These are phyloP conservation scores for Antheraea pernyi DNA, from an alignment of 1,140 invertebrate species.

Conservation along the genomic window DNA sequence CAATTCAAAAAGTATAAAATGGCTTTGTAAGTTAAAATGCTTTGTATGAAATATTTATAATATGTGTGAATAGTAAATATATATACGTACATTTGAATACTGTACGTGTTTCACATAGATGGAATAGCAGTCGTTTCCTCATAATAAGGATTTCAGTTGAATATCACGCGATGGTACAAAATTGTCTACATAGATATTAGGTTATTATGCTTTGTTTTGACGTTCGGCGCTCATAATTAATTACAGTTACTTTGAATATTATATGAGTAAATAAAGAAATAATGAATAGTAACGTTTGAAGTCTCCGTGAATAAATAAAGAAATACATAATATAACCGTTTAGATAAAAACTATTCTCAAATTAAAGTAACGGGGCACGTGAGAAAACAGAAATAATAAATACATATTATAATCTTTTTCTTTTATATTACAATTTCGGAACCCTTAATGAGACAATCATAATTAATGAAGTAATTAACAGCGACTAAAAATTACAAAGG, in stretches of 20 bases:
- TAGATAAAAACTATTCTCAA: background rate
- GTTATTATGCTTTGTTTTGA: background rate
- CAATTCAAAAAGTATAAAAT: too few species aligned
- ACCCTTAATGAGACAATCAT: background rate
- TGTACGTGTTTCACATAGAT: constrained; percentile 13
- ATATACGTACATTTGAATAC: constrained; percentile 20
- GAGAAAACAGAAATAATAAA: background rate
- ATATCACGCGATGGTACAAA: constrained; percentile 53
- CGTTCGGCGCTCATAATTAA: background rate
- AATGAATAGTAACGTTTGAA: background rate
- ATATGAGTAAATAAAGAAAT: background rate
- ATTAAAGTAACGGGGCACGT: background rate
- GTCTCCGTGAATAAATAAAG: background rate
- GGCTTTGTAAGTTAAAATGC: background rate
- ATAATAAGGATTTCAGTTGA: constrained; percentile 59
- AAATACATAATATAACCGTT: background rate
- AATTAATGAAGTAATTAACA: background rate
- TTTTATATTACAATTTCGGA: background rate
- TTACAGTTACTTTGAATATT: background rate
- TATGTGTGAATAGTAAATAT: background rate
- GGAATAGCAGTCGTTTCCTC: constrained; percentile 47
- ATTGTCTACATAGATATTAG: constrained; percentile 39
- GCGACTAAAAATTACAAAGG: background rate
- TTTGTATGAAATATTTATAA: background rate
- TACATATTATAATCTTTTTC: background rate